phyloP scores from a whole-genome alignment of 2,113 vertebrate genomes.

The Galbula dea region DNA sequence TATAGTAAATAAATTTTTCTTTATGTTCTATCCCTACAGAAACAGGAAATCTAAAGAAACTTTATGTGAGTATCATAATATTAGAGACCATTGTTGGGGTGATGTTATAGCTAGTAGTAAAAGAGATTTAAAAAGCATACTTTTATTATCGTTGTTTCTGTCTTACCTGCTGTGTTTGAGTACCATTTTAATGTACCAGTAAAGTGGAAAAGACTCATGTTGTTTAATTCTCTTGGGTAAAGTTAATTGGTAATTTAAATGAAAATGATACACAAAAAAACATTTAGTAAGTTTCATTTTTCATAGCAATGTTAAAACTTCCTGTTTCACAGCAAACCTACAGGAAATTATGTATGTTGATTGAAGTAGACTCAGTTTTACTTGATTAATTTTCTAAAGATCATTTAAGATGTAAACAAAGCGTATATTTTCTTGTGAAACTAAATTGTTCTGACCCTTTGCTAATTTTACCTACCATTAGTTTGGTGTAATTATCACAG shows the following conservation, averaged over 20 bases:
- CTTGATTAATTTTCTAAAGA: slow-evolving; percentile 66
- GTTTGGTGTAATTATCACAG: slow-evolving; percentile 74
- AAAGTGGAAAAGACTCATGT: background rate
- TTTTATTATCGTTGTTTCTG: background rate
- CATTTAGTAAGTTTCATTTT: slow-evolving; percentile 21
- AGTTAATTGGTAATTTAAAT: slow-evolving; percentile 49
- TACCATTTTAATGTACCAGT: background rate
- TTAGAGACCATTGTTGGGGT: background rate
- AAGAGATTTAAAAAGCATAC: background rate
- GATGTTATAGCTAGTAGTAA: slow-evolving; percentile 7
- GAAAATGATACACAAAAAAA: background rate
- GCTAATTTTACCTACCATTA: slow-evolving; percentile 78
- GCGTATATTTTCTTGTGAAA: slow-evolving; percentile 64
- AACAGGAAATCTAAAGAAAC: background rate
- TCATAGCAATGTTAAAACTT: slow-evolving; percentile 28
- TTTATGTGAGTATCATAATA: background rate
- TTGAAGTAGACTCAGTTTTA: slow-evolving; percentile 42
- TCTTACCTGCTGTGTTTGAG: background rate
- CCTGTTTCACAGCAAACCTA: background rate
- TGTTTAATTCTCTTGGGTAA: slow-evolving; percentile 27
- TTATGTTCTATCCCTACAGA: background rate
- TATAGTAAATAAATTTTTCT: too few relatives aligned
- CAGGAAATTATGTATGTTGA: slow-evolving; percentile 41
- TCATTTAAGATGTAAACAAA: slow-evolving; percentile 62
- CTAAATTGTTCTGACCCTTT: slow-evolving; percentile 62